Conservation (phyloP, 2,113 vertebrate genomes). For the Barnardius zonarius region DNA sequence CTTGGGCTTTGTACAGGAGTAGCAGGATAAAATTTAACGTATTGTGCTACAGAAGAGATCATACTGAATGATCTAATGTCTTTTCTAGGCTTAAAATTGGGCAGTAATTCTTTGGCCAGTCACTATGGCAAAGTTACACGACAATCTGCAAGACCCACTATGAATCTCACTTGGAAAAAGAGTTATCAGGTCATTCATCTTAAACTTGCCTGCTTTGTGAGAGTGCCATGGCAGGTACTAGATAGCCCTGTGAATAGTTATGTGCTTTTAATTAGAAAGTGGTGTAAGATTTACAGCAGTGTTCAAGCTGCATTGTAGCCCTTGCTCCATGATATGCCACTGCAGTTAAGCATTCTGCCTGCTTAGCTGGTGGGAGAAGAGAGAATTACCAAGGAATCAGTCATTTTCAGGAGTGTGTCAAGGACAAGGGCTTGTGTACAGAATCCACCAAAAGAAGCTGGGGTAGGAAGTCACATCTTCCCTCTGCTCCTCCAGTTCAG, state of each 20-base stretch:
- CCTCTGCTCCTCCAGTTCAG: no score
- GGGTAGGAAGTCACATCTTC: not conserved
- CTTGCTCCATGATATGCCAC: not conserved
- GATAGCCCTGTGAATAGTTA: not conserved
- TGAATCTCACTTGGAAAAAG: not conserved
- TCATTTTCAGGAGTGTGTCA: not conserved
- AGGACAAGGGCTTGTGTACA: not conserved
- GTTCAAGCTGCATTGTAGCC: rapidly evolving
- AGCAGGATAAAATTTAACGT: not conserved
- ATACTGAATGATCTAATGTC: not conserved
- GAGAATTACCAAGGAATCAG: not conserved
- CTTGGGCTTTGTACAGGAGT: not conserved
- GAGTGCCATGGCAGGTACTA: not conserved
- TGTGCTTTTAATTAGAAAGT: not conserved
- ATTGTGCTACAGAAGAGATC: not conserved
- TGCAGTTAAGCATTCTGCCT: not conserved
- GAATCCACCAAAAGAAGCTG: no score
- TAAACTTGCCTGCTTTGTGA: not conserved
- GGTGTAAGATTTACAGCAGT: not conserved
- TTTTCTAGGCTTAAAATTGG: not conserved
- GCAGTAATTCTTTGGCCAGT: not conserved
- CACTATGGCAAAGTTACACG: not conserved
- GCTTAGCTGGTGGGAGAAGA: not conserved
- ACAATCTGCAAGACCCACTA: not conserved
- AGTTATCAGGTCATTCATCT: not conserved